Conservation (phyloP, 1,140 invertebrate genomes). For the Cheumatopsyche charites region DNA sequence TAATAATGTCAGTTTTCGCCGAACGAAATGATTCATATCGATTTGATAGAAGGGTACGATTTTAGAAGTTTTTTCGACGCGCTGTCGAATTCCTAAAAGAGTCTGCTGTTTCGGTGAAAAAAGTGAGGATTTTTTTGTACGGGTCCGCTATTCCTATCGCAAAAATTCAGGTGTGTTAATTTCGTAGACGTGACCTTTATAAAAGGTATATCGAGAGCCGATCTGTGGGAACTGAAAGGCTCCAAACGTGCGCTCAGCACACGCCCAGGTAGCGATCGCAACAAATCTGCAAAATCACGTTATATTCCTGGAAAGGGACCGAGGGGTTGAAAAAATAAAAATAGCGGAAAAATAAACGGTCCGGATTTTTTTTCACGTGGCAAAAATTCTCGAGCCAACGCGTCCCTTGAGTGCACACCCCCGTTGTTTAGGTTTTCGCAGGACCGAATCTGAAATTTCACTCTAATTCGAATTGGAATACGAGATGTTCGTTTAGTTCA, state of each 20-base stretch:
- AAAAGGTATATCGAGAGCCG: constrained; percentile 4
- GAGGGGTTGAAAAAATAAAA: constrained; percentile 44
- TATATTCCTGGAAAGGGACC: constrained; percentile 36
- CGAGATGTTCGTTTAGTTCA: too few relatives aligned
- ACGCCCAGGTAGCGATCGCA: constrained; percentile 45
- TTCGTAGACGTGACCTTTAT: not conserved
- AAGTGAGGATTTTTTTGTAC: too few relatives aligned
- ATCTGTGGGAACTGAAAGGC: constrained; percentile 27
- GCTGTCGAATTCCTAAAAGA: too few relatives aligned
- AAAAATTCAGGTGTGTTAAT: not conserved
- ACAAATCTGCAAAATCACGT: constrained; percentile 47
- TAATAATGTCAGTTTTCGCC: constrained; percentile 4
- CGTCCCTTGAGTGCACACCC: constrained; percentile 42
- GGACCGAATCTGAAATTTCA: not conserved
- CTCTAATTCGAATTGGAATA: too few relatives aligned
- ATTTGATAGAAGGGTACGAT: not conserved
- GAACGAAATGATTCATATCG: constrained; percentile 11
- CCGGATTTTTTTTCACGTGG: constrained; percentile 37
- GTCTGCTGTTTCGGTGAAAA: too few relatives aligned
- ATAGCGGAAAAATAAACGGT: constrained; percentile 50
- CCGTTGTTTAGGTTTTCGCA: constrained; percentile 31
- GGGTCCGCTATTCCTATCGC: constrained; percentile 7
- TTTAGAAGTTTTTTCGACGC: too few relatives aligned
- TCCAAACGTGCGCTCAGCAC: constrained; percentile 40
- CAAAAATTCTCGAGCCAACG: constrained; percentile 38